Conservation (phyloP, 2,113 vertebrate species). For the Siphamia tubifer region DNA sequence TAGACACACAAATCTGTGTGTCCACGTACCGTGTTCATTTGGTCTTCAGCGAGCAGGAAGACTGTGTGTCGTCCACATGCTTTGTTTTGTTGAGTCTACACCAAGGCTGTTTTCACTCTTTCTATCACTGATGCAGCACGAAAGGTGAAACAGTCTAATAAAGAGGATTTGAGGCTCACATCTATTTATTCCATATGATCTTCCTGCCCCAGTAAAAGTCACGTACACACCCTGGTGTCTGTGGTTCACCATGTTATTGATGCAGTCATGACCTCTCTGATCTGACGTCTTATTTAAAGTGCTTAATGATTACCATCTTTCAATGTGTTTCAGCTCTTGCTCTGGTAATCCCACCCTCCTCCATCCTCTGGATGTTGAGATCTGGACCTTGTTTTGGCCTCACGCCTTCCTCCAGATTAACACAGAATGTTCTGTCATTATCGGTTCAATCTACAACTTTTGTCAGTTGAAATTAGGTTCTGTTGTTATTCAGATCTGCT, state of each 20-base stretch:
- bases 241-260: slow-evolving; percentile 53
- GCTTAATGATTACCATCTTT: slow-evolving; percentile 71
- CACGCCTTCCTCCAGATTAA: not conserved
- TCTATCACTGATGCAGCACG: slow-evolving; percentile 52
- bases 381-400: slow-evolving; percentile 30
- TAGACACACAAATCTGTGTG: slow-evolving; percentile 13
- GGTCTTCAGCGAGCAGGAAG: slow-evolving; percentile 12
- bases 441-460: not conserved
- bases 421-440: not conserved
- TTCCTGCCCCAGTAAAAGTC: slow-evolving; percentile 67
- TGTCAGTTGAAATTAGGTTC: too few species aligned
- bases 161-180: slow-evolving; percentile 64
- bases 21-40: slow-evolving; percentile 8
- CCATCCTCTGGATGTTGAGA: slow-evolving; percentile 13
- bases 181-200: slow-evolving; percentile 82
- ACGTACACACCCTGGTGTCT: slow-evolving; percentile 40
- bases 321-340: slow-evolving; percentile 48
- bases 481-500: not conserved
- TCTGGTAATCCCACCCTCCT: slow-evolving; percentile 26
- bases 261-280: slow-evolving; percentile 55
- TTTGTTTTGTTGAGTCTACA: slow-evolving; percentile 59
- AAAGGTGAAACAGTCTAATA: slow-evolving; percentile 59
- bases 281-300: slow-evolving; percentile 70
- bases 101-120: slow-evolving; percentile 47
- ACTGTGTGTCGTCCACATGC: not conserved